Conservation (phyloP, 2,797 vertebrate genomes). For the Aeoliscus strigatus region DNA sequence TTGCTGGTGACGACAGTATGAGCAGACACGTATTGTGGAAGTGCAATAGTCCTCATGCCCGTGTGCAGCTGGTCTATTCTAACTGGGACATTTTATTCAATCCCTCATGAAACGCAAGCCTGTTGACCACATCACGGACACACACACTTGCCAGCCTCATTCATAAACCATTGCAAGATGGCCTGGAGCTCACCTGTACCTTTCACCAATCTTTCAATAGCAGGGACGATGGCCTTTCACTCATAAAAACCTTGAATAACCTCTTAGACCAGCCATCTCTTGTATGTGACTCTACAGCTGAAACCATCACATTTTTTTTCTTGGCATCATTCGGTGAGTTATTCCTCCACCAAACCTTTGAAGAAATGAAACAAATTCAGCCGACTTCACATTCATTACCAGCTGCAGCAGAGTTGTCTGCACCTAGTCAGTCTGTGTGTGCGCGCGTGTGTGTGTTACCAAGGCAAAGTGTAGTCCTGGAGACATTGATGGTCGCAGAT, state of each 20-base stretch:
- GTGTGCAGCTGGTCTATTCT: slow-evolving; percentile 2
- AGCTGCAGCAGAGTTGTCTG: no score
- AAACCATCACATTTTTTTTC: slow-evolving; percentile 3
- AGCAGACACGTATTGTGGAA: slow-evolving; percentile 1
- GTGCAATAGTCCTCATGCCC: slow-evolving; percentile 2
- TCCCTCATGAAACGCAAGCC: slow-evolving; percentile 38
- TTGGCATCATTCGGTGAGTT: slow-evolving; percentile 4
- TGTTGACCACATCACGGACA: slow-evolving; percentile 22
- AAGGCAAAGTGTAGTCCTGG: no score
- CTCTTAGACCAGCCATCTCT: no score
- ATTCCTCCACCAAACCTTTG: slow-evolving; percentile 1
- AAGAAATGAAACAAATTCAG: not conserved
- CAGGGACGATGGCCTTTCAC: slow-evolving; percentile 17
- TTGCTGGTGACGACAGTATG: slow-evolving; percentile 4
- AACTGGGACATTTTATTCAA: slow-evolving; percentile 14
- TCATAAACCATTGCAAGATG: slow-evolving; percentile 43
- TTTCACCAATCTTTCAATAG: slow-evolving; percentile 8
- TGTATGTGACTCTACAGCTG: not conserved
- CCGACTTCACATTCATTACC: slow-evolving; percentile 1
- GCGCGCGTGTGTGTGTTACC: no score
- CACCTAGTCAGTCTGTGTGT: no score
- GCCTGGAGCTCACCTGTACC: slow-evolving; percentile 15
- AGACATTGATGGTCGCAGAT: no score
- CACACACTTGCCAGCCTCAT: slow-evolving; percentile 36
- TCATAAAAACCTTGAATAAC: slow-evolving; percentile 5